Percentiles rank a stretch among this genome's conserved stretches.
Conservation (phyloP, 2,113 vertebrate genomes). For the Emydura subglobosa region DNA sequence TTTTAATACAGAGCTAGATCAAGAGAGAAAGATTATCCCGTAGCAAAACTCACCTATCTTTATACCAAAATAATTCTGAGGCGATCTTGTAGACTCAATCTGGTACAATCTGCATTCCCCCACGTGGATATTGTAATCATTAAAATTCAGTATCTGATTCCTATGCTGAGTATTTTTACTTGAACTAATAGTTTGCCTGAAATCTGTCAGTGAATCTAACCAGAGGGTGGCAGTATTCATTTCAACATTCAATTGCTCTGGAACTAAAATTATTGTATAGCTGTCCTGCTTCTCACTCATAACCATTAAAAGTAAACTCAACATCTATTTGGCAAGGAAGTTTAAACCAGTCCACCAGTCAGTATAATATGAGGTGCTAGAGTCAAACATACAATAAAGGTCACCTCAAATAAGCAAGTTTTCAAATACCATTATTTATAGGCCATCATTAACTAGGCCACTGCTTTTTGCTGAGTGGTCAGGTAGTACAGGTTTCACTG, state of each 20-base stretch:
- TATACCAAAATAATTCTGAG: background rate
- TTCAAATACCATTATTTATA: background rate
- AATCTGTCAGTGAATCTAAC: background rate
- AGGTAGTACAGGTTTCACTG: background rate
- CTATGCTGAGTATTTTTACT: background rate
- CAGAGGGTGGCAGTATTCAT: constrained; percentile 3
- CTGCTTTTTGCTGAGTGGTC: background rate
- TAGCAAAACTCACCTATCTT: background rate
- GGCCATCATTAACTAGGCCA: background rate
- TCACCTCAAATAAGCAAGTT: background rate
- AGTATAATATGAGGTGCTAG: background rate
- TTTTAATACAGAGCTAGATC: background rate
- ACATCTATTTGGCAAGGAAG: background rate
- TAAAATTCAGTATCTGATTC: background rate
- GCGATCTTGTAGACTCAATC: background rate
- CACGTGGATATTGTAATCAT: background rate
- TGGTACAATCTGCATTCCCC: background rate
- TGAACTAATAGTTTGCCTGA: background rate
- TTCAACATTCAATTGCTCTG: background rate
- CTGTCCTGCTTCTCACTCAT: background rate
- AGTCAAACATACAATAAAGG: background rate
- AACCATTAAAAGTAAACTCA: background rate
- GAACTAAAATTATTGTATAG: background rate
- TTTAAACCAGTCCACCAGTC: background rate
- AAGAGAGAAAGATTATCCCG: background rate